Evolutionary conservation across 2,113 vertebrate species (phyloP), one percentile per base, ranked within the genome.

Genomic region (Zeus faber): DNA sequence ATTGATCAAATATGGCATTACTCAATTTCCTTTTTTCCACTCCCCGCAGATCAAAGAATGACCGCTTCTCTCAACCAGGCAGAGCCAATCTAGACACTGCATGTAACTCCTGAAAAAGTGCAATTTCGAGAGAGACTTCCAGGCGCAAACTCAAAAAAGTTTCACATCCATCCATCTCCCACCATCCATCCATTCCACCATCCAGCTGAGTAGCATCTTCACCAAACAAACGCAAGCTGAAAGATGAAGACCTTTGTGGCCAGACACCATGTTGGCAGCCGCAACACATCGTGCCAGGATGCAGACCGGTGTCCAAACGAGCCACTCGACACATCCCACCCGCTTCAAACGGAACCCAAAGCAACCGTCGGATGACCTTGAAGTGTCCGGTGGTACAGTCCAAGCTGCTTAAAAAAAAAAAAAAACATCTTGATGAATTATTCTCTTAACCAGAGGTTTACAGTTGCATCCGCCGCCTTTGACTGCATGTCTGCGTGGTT

Each of bases 1-100:
- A n/a, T n/a, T n/a, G n/a, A n/a, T n/a, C n/a, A n/a, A n/a, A n/a
- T n/a, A n/a, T n/a, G n/a, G n/a, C n/a, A n/a, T n/a, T n/a, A n/a
- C n/a, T n/a, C n/a, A n/a, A n/a, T n/a, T 14, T 37, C n/a, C n/a
- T 3, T 37, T 37, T 37, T 14, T 37, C 33, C 33, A 14, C n/a
- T 37, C 33, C 31, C 33, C 33, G 33, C 33, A 37, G 33, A 37
- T 37, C 33, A 37, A 37, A 37, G 33, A 37, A 37, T 37, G 33
- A 37, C 11, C 2, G 5, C 13, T n/a, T 14, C 33, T 37, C 6
- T 37, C 11, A n/a, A 37, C 33, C 13, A 37, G 33, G 33, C 4
- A n/a, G 11, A 37, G 33, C 13, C 33, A 37, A n/a, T 37, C 11
- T 37, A n/a, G 33, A 37, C 33, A n/a, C 33, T 14, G 3, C 33